Evolutionary conservation across 2,113 vertebrate species (phyloP).

Genomic region (Brienomyrus brachyistius): DNA sequence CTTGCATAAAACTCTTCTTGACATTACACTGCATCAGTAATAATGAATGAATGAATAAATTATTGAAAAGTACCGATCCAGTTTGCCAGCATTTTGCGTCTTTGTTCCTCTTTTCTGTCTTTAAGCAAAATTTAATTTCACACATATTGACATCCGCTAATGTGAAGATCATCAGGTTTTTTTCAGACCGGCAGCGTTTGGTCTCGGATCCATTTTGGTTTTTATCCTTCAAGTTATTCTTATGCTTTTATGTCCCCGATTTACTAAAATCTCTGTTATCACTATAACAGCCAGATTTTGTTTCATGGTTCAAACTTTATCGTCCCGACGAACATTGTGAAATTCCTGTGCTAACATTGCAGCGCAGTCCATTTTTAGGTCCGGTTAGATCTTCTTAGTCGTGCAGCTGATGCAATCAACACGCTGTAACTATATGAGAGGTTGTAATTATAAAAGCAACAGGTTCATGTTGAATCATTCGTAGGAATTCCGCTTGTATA

Average conservation of each 20-base stretch:
- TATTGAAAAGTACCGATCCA: not conserved
- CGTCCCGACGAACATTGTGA: not conserved
- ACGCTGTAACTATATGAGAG: not conserved
- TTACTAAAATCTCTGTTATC: not conserved
- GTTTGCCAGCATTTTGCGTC: constrained; percentile 10
- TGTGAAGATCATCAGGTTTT: not conserved
- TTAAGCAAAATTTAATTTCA: not conserved
- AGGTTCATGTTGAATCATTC: not conserved
- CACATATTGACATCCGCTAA: not conserved
- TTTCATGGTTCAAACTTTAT: not conserved
- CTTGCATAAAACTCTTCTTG: not conserved
- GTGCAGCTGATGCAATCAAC: not conserved
- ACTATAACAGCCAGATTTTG: not conserved
- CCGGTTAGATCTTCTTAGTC: not conserved
- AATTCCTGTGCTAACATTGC: too few species aligned
- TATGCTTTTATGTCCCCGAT: not conserved
- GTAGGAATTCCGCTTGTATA: not conserved
- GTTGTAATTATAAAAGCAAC: not conserved
- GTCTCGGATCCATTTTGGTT: not conserved
- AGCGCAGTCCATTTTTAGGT: not conserved
- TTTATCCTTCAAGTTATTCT: not conserved
- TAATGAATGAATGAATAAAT: not conserved
- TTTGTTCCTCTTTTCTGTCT: not conserved
- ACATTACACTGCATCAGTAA: not conserved
- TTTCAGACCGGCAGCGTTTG: not conserved